Evolutionary conservation across 1,140 invertebrate species (phyloP), one percentile per base, ranked within the genome.

Genomic region (Drosophila hydei): DNA sequence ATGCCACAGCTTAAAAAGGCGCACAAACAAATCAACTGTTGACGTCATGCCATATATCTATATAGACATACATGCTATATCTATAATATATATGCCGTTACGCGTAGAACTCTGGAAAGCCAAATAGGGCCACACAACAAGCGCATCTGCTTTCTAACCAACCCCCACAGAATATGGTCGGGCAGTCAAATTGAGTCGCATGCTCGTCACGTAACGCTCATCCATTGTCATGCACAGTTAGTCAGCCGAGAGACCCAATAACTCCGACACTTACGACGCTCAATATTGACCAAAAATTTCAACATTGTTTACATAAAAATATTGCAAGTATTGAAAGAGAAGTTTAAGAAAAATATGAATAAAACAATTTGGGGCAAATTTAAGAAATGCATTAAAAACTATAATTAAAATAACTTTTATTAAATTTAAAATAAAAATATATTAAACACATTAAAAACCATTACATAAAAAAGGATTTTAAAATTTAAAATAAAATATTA

Each of bases 211-310:
- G 80, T 85, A 85, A 81, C 62, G 43, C 63, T 62, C 48, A 50
- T 56, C 64, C 81, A 77, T 81, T 85, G 77, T 71, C 70, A 85
- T 87, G 73, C 77, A 77, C 81, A 84, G 73, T 85, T 79, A 85
- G 80, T 87, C 80, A 80, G 64, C 65, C 63, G 42, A 56, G 51
- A 59, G 48, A 9, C 14, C 14, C 18, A 25, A 14, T 27, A 14
- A n/a, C 33, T 33, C 47, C 38, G 27, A 45, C 52, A 18, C 3
- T 30, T 30, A 30, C 8, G 16, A 4, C 18, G 18, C 11, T 12
- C 14, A 55, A 21, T 50, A 36, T 48, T 48, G 27, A 55, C 56
- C 45, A 51, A 56, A 61, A 25, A 45, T 27, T 1, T 18, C 36
- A 27, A 33, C 30, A 33, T 30, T 30, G 27, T 30, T 30, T 33